phyloP scores from a whole-genome alignment of 1,140 invertebrate genomes.

The Muscidifurax raptorellus region DNA sequence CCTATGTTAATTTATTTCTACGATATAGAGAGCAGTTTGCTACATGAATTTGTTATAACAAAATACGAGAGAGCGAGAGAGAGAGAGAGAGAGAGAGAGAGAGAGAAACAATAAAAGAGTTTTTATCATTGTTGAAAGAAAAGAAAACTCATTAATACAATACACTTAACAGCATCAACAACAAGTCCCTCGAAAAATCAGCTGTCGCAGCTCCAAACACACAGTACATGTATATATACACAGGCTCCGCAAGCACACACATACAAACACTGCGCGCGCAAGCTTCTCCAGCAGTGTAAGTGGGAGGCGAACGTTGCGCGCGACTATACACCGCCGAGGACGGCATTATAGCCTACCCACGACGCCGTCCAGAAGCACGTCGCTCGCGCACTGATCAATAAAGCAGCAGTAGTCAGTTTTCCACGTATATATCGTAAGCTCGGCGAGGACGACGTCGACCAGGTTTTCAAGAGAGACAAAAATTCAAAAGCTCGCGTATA shows the following conservation, averaged over 20 bases:
- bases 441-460: neutral
- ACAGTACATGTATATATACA: no score
- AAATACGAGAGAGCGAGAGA: neutral
- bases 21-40: slow-evolving; percentile 37
- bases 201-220: no score
- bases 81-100: no score
- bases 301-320: no score
- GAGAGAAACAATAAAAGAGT: slow-evolving; percentile 30
- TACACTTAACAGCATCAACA: no score
- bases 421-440: neutral
- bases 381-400: slow-evolving; percentile 29
- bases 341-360: neutral
- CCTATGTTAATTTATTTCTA: slow-evolving; percentile 27
- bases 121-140: slow-evolving; percentile 26
- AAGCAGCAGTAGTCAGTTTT: neutral
- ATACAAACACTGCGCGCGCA: neutral
- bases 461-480: neutral
- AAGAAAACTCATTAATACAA: neutral
- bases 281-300: neutral
- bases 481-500: neutral
- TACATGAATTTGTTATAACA: slow-evolving; percentile 29
- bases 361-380: neutral
- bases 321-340: neutral
- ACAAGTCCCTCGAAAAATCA: neutral
- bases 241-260: no score